These are phyloP conservation scores for Lucifuga dentata DNA, from an alignment of 2,113 vertebrate genomes.

Conservation along the genomic window DNA sequence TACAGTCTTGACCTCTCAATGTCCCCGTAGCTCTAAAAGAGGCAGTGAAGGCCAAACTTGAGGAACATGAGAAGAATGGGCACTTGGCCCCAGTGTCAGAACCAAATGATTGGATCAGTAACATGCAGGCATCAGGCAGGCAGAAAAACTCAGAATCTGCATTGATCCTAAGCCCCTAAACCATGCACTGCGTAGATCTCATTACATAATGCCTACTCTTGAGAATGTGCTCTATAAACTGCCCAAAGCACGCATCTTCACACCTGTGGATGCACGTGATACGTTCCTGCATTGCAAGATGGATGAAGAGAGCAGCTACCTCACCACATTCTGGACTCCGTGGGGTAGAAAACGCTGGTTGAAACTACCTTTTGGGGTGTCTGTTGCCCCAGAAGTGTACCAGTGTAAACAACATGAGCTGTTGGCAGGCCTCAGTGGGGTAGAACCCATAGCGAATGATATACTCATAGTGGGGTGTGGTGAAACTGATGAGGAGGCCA, in stretches of 20 bases:
- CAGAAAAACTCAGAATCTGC: too few species aligned
- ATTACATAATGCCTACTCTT: neutral
- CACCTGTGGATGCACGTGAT: neutral
- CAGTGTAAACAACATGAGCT: too few species aligned
- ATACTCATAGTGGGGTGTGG: too few species aligned
- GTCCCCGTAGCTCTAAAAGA: too few species aligned
- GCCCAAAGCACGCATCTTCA: neutral
- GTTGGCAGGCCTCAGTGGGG: too few species aligned
- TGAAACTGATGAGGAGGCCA: neutral
- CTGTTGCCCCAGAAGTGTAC: neutral
- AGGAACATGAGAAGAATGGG: too few species aligned
- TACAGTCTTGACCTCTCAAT: too few species aligned
- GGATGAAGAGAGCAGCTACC: neutral
- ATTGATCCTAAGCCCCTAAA: neutral
- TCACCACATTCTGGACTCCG: neutral
- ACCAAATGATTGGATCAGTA: too few species aligned
- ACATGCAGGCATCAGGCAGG: too few species aligned
- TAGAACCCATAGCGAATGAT: too few species aligned
- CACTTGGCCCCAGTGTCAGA: too few species aligned
- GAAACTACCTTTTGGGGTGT: neutral
- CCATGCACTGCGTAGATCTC: neutral
- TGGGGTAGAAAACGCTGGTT: neutral
- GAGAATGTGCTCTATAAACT: constrained; percentile 1
- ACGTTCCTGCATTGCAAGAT: neutral
- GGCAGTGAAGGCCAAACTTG: too few species aligned